A percentile compares a stretch with the other conserved stretches of the same genome.
Conservation (phyloP, 2,888 invertebrate species). For the Tridacna crocea region DNA sequence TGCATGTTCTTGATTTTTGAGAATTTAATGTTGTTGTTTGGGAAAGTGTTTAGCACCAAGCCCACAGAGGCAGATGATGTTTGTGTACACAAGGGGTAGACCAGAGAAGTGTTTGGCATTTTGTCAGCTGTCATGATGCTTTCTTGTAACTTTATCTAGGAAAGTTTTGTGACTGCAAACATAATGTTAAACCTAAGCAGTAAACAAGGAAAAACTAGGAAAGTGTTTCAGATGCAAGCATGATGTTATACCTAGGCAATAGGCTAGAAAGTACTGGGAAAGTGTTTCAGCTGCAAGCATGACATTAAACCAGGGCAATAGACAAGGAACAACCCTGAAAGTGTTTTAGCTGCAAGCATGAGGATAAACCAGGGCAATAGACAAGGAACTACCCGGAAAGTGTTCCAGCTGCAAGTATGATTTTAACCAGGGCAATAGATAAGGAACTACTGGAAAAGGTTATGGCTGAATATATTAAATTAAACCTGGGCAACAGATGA, state of each 20-base stretch:
- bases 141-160: conserved; percentile 69
- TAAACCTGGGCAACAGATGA: too few species aligned
- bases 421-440: too few species aligned
- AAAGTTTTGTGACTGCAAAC: conserved; percentile 67
- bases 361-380: too few species aligned
- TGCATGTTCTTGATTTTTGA: too few species aligned
- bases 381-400: not conserved
- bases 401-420: not conserved
- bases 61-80: too few species aligned
- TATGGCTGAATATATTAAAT: too few species aligned
- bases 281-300: not conserved
- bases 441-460: too few species aligned
- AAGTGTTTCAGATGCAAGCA: not conserved
- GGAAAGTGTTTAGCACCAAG: not conserved
- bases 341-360: too few species aligned
- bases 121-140: conserved; percentile 81
- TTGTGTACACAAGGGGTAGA: not conserved
- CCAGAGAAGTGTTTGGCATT: not conserved
- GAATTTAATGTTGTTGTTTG: not conserved
- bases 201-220: not conserved
- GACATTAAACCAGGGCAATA: not conserved
- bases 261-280: not conserved
- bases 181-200: conserved; percentile 6
- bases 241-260: too few species aligned
- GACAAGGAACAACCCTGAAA: not conserved